phyloP scores from a whole-genome alignment of 2,113 vertebrate genomes.

The Silurus meridionalis region DNA sequence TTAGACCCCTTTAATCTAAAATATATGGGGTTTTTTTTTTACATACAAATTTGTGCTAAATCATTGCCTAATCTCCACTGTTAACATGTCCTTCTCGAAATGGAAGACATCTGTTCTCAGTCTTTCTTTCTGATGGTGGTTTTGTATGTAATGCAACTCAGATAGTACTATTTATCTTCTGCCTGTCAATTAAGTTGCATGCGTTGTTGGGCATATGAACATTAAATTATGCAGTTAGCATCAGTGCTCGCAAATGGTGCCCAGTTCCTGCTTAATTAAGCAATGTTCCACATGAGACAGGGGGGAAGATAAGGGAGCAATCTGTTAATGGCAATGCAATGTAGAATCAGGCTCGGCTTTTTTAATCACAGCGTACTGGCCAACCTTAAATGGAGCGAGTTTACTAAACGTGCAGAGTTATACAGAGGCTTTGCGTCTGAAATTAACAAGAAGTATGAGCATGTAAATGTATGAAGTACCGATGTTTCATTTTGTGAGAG shows the following conservation, averaged over 20 bases:
- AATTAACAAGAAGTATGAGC: neutral
- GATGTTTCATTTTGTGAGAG: neutral
- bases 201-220: constrained; percentile 43
- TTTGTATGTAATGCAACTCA: constrained; percentile 14
- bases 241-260: constrained; percentile 48
- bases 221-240: constrained; percentile 54
- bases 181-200: constrained; percentile 23
- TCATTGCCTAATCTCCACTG: neutral
- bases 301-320: constrained; percentile 1
- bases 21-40: neutral
- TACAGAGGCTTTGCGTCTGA: neutral
- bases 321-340: constrained; percentile 41
- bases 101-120: constrained; percentile 8
- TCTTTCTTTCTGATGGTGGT: constrained; percentile 14
- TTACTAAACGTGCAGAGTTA: neutral
- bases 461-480: neutral
- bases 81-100: neutral
- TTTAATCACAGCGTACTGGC: neutral
- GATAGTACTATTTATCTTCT: constrained; percentile 26
- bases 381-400: neutral
- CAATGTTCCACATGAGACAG: constrained; percentile 36
- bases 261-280: constrained; percentile 53
- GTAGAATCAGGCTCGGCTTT: constrained; percentile 60
- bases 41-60: neutral
- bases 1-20: neutral